phyloP scores from a whole-genome alignment of 2,888 invertebrate genomes.

The Melieria omissa region DNA sequence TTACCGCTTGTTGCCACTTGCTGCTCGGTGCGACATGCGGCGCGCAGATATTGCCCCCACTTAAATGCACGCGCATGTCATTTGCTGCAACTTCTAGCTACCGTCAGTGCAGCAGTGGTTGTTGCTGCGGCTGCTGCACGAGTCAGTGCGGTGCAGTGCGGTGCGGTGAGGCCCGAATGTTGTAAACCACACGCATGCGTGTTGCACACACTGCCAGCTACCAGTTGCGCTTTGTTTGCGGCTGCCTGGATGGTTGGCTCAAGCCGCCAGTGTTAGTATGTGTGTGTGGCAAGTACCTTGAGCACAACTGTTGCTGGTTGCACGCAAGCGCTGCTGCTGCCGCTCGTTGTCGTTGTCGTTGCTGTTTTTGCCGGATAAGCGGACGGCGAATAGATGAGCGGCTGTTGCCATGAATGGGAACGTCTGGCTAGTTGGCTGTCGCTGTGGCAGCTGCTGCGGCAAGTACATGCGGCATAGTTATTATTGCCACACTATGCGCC shows the following conservation, averaged over 20 bases:
- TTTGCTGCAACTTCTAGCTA: slow-evolving; percentile 24
- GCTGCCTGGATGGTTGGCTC: neutral
- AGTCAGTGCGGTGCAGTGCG: neutral
- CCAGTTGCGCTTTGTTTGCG: slow-evolving; percentile 7
- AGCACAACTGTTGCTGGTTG: slow-evolving; percentile 58
- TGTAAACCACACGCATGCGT: slow-evolving; percentile 32
- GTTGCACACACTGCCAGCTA: slow-evolving; percentile 9
- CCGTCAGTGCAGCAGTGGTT: neutral
- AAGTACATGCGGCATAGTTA: slow-evolving; percentile 16
- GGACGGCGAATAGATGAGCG: neutral
- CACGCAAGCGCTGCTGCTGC: slow-evolving; percentile 48
- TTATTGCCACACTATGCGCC: slow-evolving; percentile 14
- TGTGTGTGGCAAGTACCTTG: slow-evolving; percentile 50
- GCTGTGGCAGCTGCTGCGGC: slow-evolving; percentile 36
- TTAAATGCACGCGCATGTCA: slow-evolving; percentile 34
- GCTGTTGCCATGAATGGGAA: slow-evolving; percentile 37
- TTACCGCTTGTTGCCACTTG: slow-evolving; percentile 3
- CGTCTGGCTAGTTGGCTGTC: slow-evolving; percentile 41
- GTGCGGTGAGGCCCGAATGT: neutral
- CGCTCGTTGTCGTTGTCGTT: slow-evolving; percentile 7
- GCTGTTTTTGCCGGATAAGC: neutral
- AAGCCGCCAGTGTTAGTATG: neutral
- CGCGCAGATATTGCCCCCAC: neutral
- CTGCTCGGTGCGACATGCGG: slow-evolving; percentile 23
- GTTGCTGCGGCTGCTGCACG: neutral